phyloP scores from a whole-genome alignment of 2,797 vertebrate genomes.

The Craterocephalus amniculus region DNA sequence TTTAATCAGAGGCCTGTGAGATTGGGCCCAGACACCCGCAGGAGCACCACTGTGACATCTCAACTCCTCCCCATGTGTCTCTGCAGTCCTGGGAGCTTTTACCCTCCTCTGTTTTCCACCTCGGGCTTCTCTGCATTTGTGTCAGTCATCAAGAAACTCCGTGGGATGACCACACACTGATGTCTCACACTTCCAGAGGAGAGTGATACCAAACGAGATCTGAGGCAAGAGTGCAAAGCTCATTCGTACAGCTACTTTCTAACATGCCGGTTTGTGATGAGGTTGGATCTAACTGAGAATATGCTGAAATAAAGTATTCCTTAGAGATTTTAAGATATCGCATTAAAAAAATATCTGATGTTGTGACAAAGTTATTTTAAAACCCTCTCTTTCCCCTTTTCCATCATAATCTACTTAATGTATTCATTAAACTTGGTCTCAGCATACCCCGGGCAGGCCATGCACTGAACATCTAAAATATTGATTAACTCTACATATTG shows the following conservation, averaged over 20 bases:
- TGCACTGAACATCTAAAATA: too few relatives aligned
- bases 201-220: slow-evolving; percentile 15
- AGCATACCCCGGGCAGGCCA: too few relatives aligned
- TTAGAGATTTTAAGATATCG: not conserved
- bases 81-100: slow-evolving; percentile 59
- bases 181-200: slow-evolving; percentile 29
- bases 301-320: not conserved
- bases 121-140: slow-evolving; percentile 66
- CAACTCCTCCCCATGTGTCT: slow-evolving; percentile 69
- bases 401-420: not conserved
- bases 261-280: not conserved
- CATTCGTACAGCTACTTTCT: not conserved
- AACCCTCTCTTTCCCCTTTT: not conserved
- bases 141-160: slow-evolving; percentile 63
- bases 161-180: slow-evolving; percentile 60
- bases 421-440: not conserved
- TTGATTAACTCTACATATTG: not conserved
- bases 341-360: too few relatives aligned
- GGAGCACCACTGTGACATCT: slow-evolving; percentile 74
- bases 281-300: not conserved
- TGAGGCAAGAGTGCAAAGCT: slow-evolving; percentile 5
- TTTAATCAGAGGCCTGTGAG: slow-evolving; percentile 84
- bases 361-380: not conserved
- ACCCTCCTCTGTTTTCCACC: slow-evolving; percentile 62
- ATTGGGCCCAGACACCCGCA: slow-evolving; percentile 69